phyloP scores from a whole-genome alignment of 2,113 vertebrate genomes.

The Pelecanus crispus region DNA sequence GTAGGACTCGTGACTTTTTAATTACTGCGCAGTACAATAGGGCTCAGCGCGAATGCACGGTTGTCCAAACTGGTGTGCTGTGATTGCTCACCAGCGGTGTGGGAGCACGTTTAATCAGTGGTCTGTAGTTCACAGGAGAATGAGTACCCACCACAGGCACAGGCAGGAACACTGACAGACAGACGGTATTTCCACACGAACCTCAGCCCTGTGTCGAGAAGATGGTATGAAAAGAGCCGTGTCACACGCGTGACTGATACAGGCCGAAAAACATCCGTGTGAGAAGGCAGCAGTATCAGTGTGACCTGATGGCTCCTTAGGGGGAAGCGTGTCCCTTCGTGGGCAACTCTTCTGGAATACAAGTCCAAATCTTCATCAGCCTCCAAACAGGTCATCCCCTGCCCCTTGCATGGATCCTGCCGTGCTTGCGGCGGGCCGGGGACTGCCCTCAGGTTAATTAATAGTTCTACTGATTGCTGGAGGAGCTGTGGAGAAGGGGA shows the following conservation, averaged over 20 bases:
- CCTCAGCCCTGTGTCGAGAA: neutral
- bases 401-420: neutral
- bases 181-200: neutral
- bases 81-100: neutral
- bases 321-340: neutral
- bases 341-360: neutral
- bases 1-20: constrained; percentile 47
- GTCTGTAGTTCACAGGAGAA: neutral
- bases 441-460: neutral
- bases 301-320: neutral
- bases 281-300: neutral
- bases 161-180: neutral
- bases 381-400: neutral
- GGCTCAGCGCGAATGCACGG: neutral
- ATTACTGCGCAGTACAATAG: constrained; percentile 18
- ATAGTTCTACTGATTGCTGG: neutral
- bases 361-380: constrained; percentile 14
- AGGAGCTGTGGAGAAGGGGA: neutral
- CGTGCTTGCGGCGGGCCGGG: accelerated
- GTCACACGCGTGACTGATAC: neutral
- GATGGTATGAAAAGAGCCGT: neutral
- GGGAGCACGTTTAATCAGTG: neutral
- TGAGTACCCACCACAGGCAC: neutral
- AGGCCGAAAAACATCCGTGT: neutral
- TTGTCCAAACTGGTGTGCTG: neutral